Percentiles rank a stretch among this genome's conserved stretches.
Conservation (phyloP, 2,888 invertebrate genomes). For the Hypomecis punctinalis region DNA sequence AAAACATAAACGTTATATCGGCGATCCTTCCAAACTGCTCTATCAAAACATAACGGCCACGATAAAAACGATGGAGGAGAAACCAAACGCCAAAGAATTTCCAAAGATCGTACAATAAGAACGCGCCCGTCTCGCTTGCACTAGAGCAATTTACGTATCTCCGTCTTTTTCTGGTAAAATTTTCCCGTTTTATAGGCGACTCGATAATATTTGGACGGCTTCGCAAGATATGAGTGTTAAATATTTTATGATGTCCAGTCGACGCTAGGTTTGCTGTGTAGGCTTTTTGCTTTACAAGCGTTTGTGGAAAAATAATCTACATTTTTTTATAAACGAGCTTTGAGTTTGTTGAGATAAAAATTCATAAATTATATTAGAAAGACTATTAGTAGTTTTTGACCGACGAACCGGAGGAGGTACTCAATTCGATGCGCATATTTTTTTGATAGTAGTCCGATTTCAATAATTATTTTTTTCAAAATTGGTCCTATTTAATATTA, state of each 20-base stretch:
- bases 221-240: constrained; percentile 78
- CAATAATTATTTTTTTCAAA: too few species aligned
- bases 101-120: constrained; percentile 80
- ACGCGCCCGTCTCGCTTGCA: constrained; percentile 65
- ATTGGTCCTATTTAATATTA: too few species aligned
- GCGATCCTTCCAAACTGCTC: constrained; percentile 78
- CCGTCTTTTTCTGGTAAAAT: constrained; percentile 69
- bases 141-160: constrained; percentile 58
- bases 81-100: constrained; percentile 81
- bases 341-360: too few species aligned
- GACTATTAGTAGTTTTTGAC: too few species aligned
- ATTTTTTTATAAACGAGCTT: too few species aligned
- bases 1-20: constrained; percentile 83
- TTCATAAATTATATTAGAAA: too few species aligned
- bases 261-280: constrained; percentile 57
- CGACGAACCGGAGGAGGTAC: too few species aligned
- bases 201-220: constrained; percentile 82
- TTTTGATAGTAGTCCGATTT: too few species aligned
- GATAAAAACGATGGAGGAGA: constrained; percentile 84
- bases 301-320: constrained; percentile 2
- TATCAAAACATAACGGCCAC: constrained; percentile 84
- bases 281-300: constrained; percentile 17
- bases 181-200: constrained; percentile 78
- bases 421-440: too few species aligned
- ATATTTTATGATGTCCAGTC: constrained; percentile 82